Evolutionary conservation across 1,140 invertebrate species (phyloP).

Genomic region (Cataglyphis hispanica): DNA sequence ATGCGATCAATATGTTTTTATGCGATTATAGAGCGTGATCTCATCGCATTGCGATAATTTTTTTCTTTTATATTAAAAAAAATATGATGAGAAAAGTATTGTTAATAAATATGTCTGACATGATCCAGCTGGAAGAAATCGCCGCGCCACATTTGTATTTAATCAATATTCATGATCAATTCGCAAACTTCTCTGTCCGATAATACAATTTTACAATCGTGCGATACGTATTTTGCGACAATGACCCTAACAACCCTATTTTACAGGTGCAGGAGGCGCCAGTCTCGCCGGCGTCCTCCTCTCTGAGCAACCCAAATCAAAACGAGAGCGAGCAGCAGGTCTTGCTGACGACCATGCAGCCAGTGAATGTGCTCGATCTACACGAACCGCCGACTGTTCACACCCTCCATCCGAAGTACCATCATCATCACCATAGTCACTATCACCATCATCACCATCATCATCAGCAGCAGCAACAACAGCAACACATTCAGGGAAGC

Average conservation of each 20-base stretch:
- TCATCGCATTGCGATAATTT: not conserved
- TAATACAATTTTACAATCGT: not conserved
- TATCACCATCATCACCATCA: conserved; percentile 80
- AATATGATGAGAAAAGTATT: conserved; percentile 9
- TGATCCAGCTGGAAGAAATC: not conserved
- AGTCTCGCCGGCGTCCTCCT: conserved; percentile 84
- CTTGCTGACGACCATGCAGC: conserved; percentile 92
- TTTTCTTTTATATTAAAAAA: conserved; percentile 1
- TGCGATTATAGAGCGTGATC: conserved; percentile 6
- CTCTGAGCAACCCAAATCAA: conserved; percentile 85
- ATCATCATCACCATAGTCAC: conserved; percentile 83
- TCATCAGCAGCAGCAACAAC: conserved; percentile 77
- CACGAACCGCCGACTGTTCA: conserved; percentile 88
- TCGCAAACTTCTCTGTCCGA: not conserved
- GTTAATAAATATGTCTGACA: not conserved
- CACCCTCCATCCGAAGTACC: conserved; percentile 87
- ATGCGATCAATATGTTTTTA: conserved; percentile 4
- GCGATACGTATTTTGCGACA: not conserved
- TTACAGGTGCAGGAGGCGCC: conserved; percentile 83
- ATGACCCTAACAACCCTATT: not conserved
- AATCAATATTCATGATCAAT: not conserved
- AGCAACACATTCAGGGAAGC: conserved; percentile 72
- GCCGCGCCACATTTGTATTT: not conserved
- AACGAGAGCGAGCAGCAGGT: conserved; percentile 87
- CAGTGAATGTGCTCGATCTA: conserved; percentile 89